Conservation (phyloP, 2,113 vertebrate genomes). For the Coptodon rendalli region DNA sequence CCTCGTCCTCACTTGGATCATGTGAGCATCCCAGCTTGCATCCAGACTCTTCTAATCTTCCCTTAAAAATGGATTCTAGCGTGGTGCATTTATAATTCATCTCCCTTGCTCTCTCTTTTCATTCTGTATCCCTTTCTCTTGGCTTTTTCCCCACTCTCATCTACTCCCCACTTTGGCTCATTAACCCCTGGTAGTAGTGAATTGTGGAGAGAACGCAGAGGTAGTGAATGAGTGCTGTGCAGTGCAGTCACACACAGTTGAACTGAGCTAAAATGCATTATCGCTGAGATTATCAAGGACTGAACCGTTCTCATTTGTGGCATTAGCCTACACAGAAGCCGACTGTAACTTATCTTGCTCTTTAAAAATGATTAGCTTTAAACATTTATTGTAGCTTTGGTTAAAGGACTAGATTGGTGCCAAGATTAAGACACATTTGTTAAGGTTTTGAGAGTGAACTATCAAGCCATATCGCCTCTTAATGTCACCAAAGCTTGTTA, state of each 20-base stretch:
- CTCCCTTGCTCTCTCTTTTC: conserved; percentile 25
- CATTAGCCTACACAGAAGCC: background rate
- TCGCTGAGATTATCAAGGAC: conserved; percentile 22
- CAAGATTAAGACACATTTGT: background rate
- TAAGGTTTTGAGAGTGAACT: background rate
- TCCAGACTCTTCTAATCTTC: conserved; percentile 54
- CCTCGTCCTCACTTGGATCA: conserved; percentile 39
- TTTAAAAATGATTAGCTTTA: conserved; percentile 20
- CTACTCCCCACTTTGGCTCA: conserved; percentile 50
- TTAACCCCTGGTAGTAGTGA: conserved; percentile 40
- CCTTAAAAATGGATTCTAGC: conserved; percentile 51
- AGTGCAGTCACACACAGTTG: conserved; percentile 6
- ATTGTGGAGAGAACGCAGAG: conserved; percentile 12
- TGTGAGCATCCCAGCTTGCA: conserved; percentile 40
- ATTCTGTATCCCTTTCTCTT: conserved; percentile 11
- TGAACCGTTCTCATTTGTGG: conserved; percentile 13
- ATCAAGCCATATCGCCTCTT: background rate
- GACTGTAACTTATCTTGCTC: background rate
- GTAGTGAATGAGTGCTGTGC: conserved; percentile 19
- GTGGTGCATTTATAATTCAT: conserved; percentile 62
- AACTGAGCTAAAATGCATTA: conserved; percentile 27
- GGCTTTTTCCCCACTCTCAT: conserved; percentile 21
- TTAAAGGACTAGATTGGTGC: background rate
- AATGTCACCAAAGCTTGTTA: conserved; percentile 9
- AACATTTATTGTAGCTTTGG: background rate